Base-by-base conservation (phyloP, 2,797 vertebrate species). In the Paedocypris micromegethes region DNA sequence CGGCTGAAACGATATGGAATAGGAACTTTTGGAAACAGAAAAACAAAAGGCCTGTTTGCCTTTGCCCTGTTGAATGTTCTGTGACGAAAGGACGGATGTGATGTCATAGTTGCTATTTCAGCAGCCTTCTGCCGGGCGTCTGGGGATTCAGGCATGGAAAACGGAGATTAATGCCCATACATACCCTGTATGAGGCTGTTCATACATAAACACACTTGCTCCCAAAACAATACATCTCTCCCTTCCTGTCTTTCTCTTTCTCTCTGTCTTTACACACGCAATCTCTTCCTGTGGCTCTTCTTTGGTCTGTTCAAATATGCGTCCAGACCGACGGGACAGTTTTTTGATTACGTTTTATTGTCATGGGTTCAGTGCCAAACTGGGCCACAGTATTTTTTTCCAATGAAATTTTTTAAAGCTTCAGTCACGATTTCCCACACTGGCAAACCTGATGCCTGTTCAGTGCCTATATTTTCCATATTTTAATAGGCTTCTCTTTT, bases 401-500 rank as follows among this genome's bases (percentile, higher is more conserved):
- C 57, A 57, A 42, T 37, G 37, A 54, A 44, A n/a, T 58, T 60
- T 48, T 64, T 68, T 48, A 42, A 49, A 50, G 47, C 7, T 49
- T 58, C 23, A 66, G 40, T 63, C 65, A 58, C 60, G 58, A 38
- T 50, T 53, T 53, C n/a, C 8, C 9, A 58, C 9, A 52, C 48
- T 59, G 59, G 54, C 55, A 64, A 60, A 57, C 56, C 39, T n/a
- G 4, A 1, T 42, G 41, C 51, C 49, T 53, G 37, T 72, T 75
- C 40, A 72, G 67, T 58, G 68, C 44, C 7, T n/a, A 53, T 39
- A 58, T 48, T 68, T 72, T 68, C 45, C 49, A 44, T 71, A 63
- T 75, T 75, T 75, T 70, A 70, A 48, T 67, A 70, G 67, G 72
- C 66, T 62, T 39, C 70, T 58, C 51, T 9, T 66, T 66, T 46